A percentile compares a stretch with the other conserved stretches of the same genome.
These are phyloP conservation scores for Chrosomus eos DNA, from an alignment of 2,797 vertebrate genomes.

Conservation along the genomic window DNA sequence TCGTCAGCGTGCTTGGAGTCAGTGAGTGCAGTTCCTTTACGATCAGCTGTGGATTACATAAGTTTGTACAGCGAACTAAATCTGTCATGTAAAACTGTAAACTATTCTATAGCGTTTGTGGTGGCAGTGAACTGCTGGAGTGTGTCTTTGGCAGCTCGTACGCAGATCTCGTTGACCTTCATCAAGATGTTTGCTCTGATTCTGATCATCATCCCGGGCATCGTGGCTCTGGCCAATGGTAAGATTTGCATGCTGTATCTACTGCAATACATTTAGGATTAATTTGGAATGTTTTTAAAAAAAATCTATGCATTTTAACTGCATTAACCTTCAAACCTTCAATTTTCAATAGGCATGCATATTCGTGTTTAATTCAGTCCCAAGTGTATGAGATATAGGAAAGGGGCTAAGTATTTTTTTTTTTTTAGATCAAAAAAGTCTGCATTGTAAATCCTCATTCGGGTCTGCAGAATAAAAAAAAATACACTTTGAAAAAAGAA, in stretches of 20 bases:
- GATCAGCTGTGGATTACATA: not conserved
- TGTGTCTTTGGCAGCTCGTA: constrained; percentile 76
- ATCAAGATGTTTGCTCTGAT: constrained; percentile 79
- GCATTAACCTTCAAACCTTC: not conserved
- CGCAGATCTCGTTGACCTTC: constrained; percentile 76
- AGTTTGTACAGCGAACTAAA: not conserved
- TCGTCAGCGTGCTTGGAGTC: constrained; percentile 81
- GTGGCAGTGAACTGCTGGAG: constrained; percentile 84
- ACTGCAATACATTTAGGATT: not conserved
- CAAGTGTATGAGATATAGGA: not conserved
- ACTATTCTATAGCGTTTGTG: constrained; percentile 70
- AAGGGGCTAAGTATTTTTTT: no score
- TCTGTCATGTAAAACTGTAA: not conserved
- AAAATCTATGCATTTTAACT: not conserved
- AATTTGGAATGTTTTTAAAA: not conserved
- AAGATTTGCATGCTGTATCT: not conserved
- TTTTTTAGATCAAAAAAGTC: no score
- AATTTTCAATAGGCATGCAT: not conserved
- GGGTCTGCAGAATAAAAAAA: no score
- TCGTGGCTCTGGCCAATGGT: constrained; percentile 79
- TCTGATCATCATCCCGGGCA: constrained; percentile 81
- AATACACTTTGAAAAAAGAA: no score
- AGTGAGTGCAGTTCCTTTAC: constrained; percentile 76
- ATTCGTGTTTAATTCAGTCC: not conserved
- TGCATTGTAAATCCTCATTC: no score